These are phyloP conservation scores for Caenorhabditis sp. DNA, from an alignment of 2,888 invertebrate genomes.

Conservation along the genomic window DNA sequence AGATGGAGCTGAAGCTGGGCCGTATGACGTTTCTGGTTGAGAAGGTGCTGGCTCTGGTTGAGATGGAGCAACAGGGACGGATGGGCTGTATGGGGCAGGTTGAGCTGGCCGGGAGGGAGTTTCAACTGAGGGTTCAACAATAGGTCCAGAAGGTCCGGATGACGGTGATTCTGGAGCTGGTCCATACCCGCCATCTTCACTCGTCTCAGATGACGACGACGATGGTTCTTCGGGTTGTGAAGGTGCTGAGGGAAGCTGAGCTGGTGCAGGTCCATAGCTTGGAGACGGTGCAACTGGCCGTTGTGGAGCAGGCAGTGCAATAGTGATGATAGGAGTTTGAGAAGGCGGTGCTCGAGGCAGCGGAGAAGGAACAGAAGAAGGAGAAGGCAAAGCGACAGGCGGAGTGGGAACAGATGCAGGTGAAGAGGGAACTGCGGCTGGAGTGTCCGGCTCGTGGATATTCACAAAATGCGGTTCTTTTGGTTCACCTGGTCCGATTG, in stretches of 20 bases:
- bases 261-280: conserved; percentile 5
- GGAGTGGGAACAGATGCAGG: conserved; percentile 28
- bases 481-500: conserved; percentile 51
- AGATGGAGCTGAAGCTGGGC: conserved; percentile 16
- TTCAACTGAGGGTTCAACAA: neutral
- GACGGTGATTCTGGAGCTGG: conserved; percentile 9
- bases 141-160: neutral
- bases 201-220: neutral
- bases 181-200: neutral
- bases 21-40: conserved; percentile 2
- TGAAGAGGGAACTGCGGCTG: conserved; percentile 32
- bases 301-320: conserved; percentile 34
- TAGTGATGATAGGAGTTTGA: conserved; percentile 28
- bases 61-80: neutral
- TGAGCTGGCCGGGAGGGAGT: conserved; percentile 1
- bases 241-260: neutral
- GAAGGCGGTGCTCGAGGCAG: conserved; percentile 22
- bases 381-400: conserved; percentile 26
- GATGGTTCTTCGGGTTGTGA: conserved; percentile 1
- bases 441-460: conserved; percentile 40
- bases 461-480: conserved; percentile 52
- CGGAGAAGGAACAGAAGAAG: conserved; percentile 30
- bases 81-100: neutral
- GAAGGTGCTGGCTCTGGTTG: neutral
- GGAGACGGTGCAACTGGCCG: conserved; percentile 19